A percentile compares a stretch with the other conserved stretches of the same genome.
Evolutionary conservation across 2,888 invertebrate genomes (phyloP).

Genomic region (Cosmia pyralina): DNA sequence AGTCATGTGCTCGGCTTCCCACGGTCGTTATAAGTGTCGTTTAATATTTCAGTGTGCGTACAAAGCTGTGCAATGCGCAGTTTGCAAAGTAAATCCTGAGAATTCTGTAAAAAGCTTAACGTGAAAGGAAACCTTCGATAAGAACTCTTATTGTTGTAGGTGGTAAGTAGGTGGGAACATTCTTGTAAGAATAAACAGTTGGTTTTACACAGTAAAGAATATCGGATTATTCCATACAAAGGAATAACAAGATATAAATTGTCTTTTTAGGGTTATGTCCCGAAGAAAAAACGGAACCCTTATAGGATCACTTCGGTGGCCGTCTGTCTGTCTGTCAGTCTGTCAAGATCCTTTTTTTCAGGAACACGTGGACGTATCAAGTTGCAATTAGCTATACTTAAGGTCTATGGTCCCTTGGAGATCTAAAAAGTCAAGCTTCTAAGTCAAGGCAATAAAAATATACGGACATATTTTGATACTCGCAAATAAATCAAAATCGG

Average conservation of each 20-base stretch:
- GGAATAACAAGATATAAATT: not conserved
- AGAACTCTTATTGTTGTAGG: conserved; percentile 10
- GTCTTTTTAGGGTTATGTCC: not conserved
- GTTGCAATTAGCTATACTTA: too few relatives aligned
- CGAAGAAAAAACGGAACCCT: too few relatives aligned
- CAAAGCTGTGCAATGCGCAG: conserved; percentile 65
- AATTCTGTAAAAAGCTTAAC: conserved; percentile 56
- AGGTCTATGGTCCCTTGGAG: too few relatives aligned
- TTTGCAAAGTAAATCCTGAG: conserved; percentile 56
- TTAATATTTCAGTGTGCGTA: conserved; percentile 65
- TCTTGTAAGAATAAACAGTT: conserved; percentile 15
- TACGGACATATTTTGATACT: too few relatives aligned
- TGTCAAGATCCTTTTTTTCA: too few relatives aligned
- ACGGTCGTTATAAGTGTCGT: conserved; percentile 60
- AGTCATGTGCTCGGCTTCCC: conserved; percentile 60
- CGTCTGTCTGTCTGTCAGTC: too few relatives aligned
- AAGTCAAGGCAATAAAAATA: too few relatives aligned
- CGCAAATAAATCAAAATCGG: too few relatives aligned
- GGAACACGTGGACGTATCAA: too few relatives aligned
- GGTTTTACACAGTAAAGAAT: not conserved
- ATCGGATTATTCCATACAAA: conserved; percentile 22
- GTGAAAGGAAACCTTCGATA: conserved; percentile 31
- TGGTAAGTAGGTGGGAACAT: conserved; percentile 16
- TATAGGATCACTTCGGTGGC: too few relatives aligned
- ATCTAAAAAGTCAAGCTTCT: too few relatives aligned